phyloP scores from a whole-genome alignment of 1,140 invertebrate species.

The Sycophaga agraensis region DNA sequence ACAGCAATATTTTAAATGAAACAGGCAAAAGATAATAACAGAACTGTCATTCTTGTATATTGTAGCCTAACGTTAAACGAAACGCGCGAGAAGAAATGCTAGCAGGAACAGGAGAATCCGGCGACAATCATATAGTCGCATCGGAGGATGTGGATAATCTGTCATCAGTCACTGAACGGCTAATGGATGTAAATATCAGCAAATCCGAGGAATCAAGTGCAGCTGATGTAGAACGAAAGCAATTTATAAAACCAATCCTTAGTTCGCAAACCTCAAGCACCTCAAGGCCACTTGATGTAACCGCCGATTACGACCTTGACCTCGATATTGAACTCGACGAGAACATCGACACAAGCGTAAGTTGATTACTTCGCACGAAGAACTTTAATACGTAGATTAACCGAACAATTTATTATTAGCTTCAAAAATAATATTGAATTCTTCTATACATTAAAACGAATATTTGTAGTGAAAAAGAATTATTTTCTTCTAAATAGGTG shows the following conservation, averaged over 20 bases:
- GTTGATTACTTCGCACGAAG: too few relatives aligned
- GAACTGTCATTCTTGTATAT: too few relatives aligned
- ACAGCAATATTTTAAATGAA: too few relatives aligned
- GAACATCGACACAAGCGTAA: conserved; percentile 67
- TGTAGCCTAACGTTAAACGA: conserved; percentile 71
- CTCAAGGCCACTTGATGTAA: conserved; percentile 44
- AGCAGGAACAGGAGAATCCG: conserved; percentile 52
- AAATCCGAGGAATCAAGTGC: conserved; percentile 22
- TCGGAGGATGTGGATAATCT: conserved; percentile 3
- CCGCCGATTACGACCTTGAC: conserved; percentile 54
- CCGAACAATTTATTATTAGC: too few relatives aligned
- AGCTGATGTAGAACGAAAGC: conserved; percentile 19
- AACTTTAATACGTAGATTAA: too few relatives aligned
- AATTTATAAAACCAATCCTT: not conserved
- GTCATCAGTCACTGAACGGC: conserved; percentile 31
- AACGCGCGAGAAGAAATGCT: conserved; percentile 75
- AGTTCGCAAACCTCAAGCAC: conserved; percentile 36
- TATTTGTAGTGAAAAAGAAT: too few relatives aligned
- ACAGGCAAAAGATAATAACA: too few relatives aligned
- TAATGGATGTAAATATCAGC: conserved; percentile 39
- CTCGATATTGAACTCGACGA: conserved; percentile 67
- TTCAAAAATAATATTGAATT: too few relatives aligned
- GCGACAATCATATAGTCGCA: not conserved
- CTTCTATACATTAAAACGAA: too few relatives aligned
- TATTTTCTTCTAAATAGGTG: too few relatives aligned